A percentile compares a stretch with the other conserved stretches of the same genome.
Conservation (phyloP, 2,888 invertebrate species). For the Cyaniris semiargus region DNA sequence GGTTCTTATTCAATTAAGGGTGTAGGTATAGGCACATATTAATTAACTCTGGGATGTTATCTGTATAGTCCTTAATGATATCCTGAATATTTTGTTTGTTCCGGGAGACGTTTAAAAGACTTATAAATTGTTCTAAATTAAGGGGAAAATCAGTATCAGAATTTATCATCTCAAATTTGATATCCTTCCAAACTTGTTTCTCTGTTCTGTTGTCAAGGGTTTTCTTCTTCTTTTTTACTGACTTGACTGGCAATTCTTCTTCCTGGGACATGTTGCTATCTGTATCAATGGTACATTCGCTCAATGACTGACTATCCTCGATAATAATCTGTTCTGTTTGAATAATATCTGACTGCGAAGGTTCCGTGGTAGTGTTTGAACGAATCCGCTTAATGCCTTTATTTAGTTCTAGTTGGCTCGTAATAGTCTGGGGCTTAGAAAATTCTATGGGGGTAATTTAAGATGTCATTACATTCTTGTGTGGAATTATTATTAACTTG, state of each 20-base stretch:
- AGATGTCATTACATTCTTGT: background rate
- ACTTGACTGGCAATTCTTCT: background rate
- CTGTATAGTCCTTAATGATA: too few species aligned
- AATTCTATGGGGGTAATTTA: background rate
- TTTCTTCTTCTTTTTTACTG: slow-evolving; percentile 3
- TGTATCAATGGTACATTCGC: background rate
- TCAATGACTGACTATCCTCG: background rate
- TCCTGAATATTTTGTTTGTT: too few species aligned
- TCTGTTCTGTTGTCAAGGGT: slow-evolving; percentile 12
- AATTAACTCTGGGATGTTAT: too few species aligned
- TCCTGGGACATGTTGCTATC: background rate
- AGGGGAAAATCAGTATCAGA: background rate
- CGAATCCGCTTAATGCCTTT: slow-evolving; percentile 20
- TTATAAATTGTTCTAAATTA: slow-evolving; percentile 27
- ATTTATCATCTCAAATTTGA: background rate
- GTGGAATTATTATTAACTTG: background rate
- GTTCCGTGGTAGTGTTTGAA: background rate
- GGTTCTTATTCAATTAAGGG: too few species aligned
- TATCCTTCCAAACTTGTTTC: slow-evolving; percentile 17
- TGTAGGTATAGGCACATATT: too few species aligned
- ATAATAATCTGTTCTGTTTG: too few species aligned
- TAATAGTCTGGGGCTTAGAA: background rate
- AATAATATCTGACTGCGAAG: background rate
- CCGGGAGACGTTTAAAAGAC: slow-evolving; percentile 1
- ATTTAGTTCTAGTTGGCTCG: background rate